Evolutionary conservation across 2,113 vertebrate species (phyloP), one percentile per base, ranked within the genome.

Genomic region (Ameiurus melas): DNA sequence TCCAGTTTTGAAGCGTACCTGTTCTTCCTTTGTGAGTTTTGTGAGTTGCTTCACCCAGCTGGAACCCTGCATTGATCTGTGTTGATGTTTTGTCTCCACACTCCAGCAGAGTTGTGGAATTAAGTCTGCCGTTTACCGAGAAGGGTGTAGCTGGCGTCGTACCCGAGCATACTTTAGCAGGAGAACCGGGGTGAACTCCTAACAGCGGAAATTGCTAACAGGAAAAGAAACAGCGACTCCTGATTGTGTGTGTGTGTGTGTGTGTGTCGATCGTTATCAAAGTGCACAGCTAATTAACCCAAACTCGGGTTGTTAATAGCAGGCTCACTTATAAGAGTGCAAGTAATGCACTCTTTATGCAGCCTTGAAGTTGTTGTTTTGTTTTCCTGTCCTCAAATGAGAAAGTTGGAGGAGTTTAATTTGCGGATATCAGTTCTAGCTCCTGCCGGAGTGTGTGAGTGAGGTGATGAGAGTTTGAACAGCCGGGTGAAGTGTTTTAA

Each of bases 401-500:
- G 53, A 60, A 89, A 77, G 75, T 84, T 60, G n/a, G 47, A 78
- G 62, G 25, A 36, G 68, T 90, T 89, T 87, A 89, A 90, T 89
- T 91, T 87, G 86, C 70, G 4, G 51, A 30, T 80, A 83, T 85
- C 36, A 57, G 75, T 75, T 70, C 36, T 86, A 70, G 88, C 73
- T 89, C 81, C 66, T 79, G 58, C 4, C 12, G 53, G 25, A 78
- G 87, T 84, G 57, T 22, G 30, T 7, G 7, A 58, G 33, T 60
- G 36, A 33, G 53, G 71, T 89, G 86, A 87, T 79, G 84, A 86
- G 75, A 64, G 87, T 60, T 73, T 39, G 82, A 88, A 64, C n/a
- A 84, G 20, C 80, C 13, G 80, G 70, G 68, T 89, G 53, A 85
- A 91, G 88, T 83, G 87, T 55, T 85, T 77, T 78, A 19, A 89